Base-by-base conservation (phyloP, 2,888 invertebrate species). In the Lacanobia oleracea region DNA sequence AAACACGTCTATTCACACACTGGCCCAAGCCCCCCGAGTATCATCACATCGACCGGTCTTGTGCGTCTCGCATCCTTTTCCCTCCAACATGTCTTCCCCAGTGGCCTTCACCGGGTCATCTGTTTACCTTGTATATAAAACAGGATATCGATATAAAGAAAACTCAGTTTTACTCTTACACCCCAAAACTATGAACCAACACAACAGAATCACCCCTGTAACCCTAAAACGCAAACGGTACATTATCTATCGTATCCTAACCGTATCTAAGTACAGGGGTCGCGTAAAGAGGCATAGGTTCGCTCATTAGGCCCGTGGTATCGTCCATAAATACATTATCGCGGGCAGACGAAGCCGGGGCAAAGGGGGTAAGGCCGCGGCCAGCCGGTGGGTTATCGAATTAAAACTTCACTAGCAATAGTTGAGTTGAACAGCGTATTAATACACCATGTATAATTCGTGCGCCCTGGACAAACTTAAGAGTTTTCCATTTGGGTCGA, bases 371-470 rank as follows among this genome's bases (percentile, higher is more conserved):
- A 12, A 72, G 80, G 78, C 65, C 76, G 86, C 82, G 84, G 72
- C 84, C 80, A 85, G 82, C 89, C 87, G 92, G 91, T 88, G 93
- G 94, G 93, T 94, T 94, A 94, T 95, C 94, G 93, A 94, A 95
- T 94, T 94, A 94, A 94, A 95, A 94, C 94, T 94, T 94, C 94
- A 95, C 95, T 93, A 95, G 95, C 95, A 95, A 95, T 95, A 94
- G 93, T 94, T 93, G 94, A 95, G 94, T 94, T 94, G 94, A 95
- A 95, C 94, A 94, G 92, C 93, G 94, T 95, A 95, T 95, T 95
- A 95, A 95, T 95, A 95, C 94, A 94, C 94, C 93, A 94, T 95
- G 94, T 95, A 94, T 95, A 94, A 95, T 95, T 95, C 92, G 94
- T 93, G 92, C 92, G 94, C 94, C 85, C 91, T 93, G 94, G 94